Base-by-base conservation (phyloP, 2,888 invertebrate genomes). In the Tiphia femorata region DNA sequence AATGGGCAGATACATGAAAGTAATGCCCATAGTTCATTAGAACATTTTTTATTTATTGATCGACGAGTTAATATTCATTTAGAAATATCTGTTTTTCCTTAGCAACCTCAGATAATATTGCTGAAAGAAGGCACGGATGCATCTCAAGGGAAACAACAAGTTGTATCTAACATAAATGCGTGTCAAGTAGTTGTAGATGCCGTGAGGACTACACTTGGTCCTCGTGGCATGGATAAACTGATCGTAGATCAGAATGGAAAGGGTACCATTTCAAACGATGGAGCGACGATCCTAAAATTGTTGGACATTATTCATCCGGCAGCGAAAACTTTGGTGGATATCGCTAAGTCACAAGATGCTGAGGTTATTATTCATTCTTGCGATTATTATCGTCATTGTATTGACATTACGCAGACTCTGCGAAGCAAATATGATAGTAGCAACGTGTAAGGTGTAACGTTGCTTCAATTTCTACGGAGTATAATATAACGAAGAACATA, bases 171-270 rank as follows among this genome's bases (percentile, higher is more conserved):
- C 84, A 98, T 98, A 84, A 98, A 95, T 88, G 98, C 98, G 17
- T 98, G 98, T 83, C 95, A 96, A 84, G 87, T 91, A 6, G 93
- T 99, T 25, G 96, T 96, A 1, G 98, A 99, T 87, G 94, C 97
- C 30, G 96, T 98, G 61, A 90, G 98, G 55, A 99, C 99, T 0
- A 99, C 99, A 0, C 87, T 99, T 35, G 99, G 99, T 38, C 99
- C 99, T 4, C 90, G 99, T 21, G 99, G 99, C 64, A 97, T 99
- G 97, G 99, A 99, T 85, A 99, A 99, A 84, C 87, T 99, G 47
- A 96, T 99, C 58, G 97, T 99, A 0, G 94, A 96, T 79, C 88
- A 88, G 61, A 88, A 88, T 67, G 96, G 97, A 54, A 96, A 94
- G 81, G 93, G 97, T 0, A 97, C 97, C 2, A 98, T 99, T 71